Percentiles rank a stretch among this genome's conserved stretches.
phyloP scores from a whole-genome alignment of 2,888 invertebrate genomes.

The Abrostola triplasia region DNA sequence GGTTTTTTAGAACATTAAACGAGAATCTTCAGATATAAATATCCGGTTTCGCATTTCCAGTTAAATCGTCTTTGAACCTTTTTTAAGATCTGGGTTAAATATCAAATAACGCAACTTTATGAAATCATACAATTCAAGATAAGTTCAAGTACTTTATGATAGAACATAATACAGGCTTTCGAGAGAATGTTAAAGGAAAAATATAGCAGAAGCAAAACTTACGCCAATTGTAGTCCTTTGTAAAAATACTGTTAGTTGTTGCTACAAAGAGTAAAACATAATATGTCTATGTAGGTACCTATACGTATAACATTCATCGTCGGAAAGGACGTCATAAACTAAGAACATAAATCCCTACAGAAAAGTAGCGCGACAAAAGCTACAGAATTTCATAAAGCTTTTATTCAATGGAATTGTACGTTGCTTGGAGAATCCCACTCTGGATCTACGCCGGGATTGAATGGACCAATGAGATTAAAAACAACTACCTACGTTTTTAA shows the following conservation, averaged over 20 bases:
- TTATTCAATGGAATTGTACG: constrained; percentile 50
- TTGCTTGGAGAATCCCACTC: constrained; percentile 39
- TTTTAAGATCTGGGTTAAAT: neutral
- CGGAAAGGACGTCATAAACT: constrained; percentile 28
- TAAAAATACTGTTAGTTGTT: constrained; percentile 10
- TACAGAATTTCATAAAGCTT: constrained; percentile 54
- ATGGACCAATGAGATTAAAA: constrained; percentile 29
- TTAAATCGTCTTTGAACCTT: too few species aligned
- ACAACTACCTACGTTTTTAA: constrained; percentile 25
- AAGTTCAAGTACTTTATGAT: neutral
- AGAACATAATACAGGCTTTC: neutral
- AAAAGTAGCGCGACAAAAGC: constrained; percentile 50
- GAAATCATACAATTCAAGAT: neutral
- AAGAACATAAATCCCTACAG: constrained; percentile 46
- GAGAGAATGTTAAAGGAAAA: neutral
- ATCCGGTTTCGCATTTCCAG: too few species aligned
- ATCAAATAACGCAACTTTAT: neutral
- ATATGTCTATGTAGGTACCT: neutral
- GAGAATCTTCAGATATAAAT: too few species aligned
- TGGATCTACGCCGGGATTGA: constrained; percentile 25
- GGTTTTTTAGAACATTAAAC: too few species aligned
- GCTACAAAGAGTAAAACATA: constrained; percentile 2
- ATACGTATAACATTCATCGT: constrained; percentile 10
- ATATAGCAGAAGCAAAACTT: constrained; percentile 1
- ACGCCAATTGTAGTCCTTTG: constrained; percentile 5